Percentiles rank a stretch among this genome's conserved stretches.
These are phyloP conservation scores for Lucilia sericata DNA, from an alignment of 1,140 invertebrate species.

Conservation along the genomic window DNA sequence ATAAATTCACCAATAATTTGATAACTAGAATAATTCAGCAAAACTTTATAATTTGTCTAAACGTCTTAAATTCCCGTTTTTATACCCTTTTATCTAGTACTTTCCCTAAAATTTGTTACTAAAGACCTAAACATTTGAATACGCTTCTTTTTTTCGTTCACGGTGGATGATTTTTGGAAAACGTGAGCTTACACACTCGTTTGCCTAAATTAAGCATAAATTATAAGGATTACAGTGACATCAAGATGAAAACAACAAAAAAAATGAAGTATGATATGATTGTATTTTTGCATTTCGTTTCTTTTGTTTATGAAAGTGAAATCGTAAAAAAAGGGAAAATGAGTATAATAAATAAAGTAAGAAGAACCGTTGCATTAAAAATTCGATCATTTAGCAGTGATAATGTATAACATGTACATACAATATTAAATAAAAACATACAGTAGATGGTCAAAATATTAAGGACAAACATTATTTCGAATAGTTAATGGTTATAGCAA, in stretches of 20 bases:
- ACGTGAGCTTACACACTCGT: background rate
- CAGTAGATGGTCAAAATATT: background rate
- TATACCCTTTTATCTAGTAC: too few relatives aligned
- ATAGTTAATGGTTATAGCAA: too few relatives aligned
- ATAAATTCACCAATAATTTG: too few relatives aligned
- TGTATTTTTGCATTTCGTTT: background rate
- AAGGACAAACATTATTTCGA: background rate
- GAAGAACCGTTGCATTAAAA: background rate
- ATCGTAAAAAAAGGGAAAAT: background rate
- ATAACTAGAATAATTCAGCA: too few relatives aligned
- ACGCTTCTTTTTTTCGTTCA: too few relatives aligned
- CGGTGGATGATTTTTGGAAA: background rate
- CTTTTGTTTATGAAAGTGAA: background rate
- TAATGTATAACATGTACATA: background rate
- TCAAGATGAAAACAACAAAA: background rate
- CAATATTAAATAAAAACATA: background rate
- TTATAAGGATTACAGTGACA: background rate
- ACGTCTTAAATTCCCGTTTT: too few relatives aligned
- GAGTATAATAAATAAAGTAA: background rate
- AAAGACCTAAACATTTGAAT: too few relatives aligned
- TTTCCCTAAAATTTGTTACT: too few relatives aligned
- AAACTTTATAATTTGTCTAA: too few relatives aligned
- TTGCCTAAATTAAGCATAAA: conserved; percentile 6
- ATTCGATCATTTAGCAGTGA: background rate
- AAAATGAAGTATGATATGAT: background rate